Evolutionary conservation across 2,888 invertebrate species (phyloP).

Genomic region (Brachynemurus nebulosus): DNA sequence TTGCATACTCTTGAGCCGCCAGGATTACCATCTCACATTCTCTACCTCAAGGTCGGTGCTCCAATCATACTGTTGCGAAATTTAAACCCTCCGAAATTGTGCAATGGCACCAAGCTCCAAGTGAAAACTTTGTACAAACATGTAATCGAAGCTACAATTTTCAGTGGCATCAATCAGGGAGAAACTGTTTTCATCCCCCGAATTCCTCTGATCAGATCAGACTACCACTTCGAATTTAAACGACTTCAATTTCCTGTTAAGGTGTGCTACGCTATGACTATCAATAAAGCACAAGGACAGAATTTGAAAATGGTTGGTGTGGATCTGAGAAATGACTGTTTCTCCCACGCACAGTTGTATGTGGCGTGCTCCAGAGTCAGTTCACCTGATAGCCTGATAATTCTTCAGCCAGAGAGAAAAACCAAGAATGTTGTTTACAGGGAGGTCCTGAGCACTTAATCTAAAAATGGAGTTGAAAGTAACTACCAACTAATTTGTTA

Average conservation of each 20-base stretch:
- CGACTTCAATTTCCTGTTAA: slow-evolving; percentile 22
- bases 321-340: slow-evolving; percentile 7
- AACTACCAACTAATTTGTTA: too few species aligned
- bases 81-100: slow-evolving; percentile 17
- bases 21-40: slow-evolving; percentile 15
- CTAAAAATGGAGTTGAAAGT: too few species aligned
- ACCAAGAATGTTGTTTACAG: slow-evolving; percentile 10
- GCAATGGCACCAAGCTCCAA: slow-evolving; percentile 19
- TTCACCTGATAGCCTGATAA: slow-evolving; percentile 6
- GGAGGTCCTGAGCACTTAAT: neutral
- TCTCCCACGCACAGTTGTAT: slow-evolving; percentile 15
- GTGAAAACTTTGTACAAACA: slow-evolving; percentile 14
- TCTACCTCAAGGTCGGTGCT: slow-evolving; percentile 15
- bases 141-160: slow-evolving; percentile 12
- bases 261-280: slow-evolving; percentile 20
- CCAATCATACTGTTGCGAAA: slow-evolving; percentile 19
- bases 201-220: slow-evolving; percentile 16
- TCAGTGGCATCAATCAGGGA: slow-evolving; percentile 11
- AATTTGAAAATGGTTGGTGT: slow-evolving; percentile 15
- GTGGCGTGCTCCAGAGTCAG: slow-evolving; percentile 14
- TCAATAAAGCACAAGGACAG: slow-evolving; percentile 24
- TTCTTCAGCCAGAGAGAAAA: slow-evolving; percentile 7
- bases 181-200: slow-evolving; percentile 19
- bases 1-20: slow-evolving; percentile 14
- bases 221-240: slow-evolving; percentile 17